Evolutionary conservation across 2,888 invertebrate species (phyloP).

Genomic region (Carcina quercana): DNA sequence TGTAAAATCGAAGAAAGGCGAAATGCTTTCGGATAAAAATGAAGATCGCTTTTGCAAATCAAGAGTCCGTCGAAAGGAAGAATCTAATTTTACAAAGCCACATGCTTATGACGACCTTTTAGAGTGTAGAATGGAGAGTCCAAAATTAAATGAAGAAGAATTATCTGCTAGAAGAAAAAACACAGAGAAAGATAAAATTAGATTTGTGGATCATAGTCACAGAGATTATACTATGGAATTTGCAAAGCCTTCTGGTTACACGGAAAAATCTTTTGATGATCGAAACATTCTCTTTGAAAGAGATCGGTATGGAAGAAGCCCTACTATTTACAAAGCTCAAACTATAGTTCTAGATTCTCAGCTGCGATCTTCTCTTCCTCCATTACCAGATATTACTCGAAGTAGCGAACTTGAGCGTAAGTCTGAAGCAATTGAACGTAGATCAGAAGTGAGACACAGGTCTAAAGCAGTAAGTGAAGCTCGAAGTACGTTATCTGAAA

Average conservation of each 20-base stretch:
- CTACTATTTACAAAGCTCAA: constrained; percentile 39
- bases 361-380: constrained; percentile 33
- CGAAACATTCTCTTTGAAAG: constrained; percentile 13
- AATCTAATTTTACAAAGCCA: too few species aligned
- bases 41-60: too few species aligned
- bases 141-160: constrained; percentile 33
- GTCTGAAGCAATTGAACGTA: constrained; percentile 22
- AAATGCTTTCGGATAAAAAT: not conserved
- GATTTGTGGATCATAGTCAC: constrained; percentile 37
- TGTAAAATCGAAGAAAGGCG: not conserved
- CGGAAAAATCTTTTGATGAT: constrained; percentile 35
- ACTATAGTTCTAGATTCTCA: constrained; percentile 38
- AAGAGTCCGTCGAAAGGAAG: too few species aligned
- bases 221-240: constrained; percentile 47
- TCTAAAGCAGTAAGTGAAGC: constrained; percentile 50
- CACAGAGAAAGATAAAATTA: constrained; percentile 26
- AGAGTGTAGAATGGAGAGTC: too few species aligned
- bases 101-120: too few species aligned
- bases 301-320: constrained; percentile 23
- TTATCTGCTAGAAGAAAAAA: constrained; percentile 23
- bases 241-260: constrained; percentile 38
- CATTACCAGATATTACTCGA: constrained; percentile 22
- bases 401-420: constrained; percentile 20
- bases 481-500: constrained; percentile 41
- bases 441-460: constrained; percentile 31